Conservation (phyloP, 2,888 invertebrate genomes). For the Heteromyza rotundicornis region DNA sequence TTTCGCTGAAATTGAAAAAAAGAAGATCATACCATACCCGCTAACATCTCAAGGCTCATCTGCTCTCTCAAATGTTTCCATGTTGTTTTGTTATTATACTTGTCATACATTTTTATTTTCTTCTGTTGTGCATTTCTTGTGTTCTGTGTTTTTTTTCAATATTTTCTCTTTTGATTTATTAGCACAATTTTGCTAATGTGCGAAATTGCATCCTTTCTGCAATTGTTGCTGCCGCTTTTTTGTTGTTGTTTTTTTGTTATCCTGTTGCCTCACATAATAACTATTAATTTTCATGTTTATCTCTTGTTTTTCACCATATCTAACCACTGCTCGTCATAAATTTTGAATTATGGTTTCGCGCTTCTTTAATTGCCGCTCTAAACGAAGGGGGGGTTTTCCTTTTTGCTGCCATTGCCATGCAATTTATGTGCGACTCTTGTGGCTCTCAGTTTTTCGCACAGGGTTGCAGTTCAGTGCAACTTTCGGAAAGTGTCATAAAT, state of each 20-base stretch:
- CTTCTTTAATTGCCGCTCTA: slow-evolving; percentile 9
- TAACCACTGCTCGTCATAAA: slow-evolving; percentile 40
- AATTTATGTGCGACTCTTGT: neutral
- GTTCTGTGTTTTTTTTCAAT: no score
- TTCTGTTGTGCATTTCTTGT: no score
- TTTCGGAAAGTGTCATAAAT: neutral
- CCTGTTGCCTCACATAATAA: slow-evolving; percentile 35
- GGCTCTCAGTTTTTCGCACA: neutral
- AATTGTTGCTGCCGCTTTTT: neutral
- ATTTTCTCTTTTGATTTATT: slow-evolving; percentile 41
- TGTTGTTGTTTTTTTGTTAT: slow-evolving; percentile 7
- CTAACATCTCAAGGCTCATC: no score
- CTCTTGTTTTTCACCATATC: slow-evolving; percentile 33
- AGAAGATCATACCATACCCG: slow-evolving; percentile 10
- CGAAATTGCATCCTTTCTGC: slow-evolving; percentile 6
- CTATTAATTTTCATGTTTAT: slow-evolving; percentile 41
- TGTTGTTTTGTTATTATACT: no score
- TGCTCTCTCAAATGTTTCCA: no score
- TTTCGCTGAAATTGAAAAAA: neutral
- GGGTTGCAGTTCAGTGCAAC: neutral
- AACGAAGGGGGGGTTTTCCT: no score
- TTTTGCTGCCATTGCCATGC: neutral
- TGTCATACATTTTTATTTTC: no score
- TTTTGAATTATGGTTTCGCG: slow-evolving; percentile 39
- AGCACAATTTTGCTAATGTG: slow-evolving; percentile 24